phyloP scores from a whole-genome alignment of 1,140 invertebrate genomes.

The Bombus sylvicola region DNA sequence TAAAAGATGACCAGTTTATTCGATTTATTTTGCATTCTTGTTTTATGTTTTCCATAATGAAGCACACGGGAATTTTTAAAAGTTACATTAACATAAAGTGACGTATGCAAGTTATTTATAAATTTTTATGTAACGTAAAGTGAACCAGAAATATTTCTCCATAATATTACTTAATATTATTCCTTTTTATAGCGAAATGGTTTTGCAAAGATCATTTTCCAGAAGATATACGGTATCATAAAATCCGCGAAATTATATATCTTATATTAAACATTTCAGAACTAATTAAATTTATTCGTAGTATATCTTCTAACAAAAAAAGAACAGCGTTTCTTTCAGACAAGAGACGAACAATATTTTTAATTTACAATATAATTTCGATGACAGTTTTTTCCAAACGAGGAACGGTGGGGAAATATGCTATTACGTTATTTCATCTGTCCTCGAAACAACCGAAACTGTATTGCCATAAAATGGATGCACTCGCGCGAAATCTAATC shows the following conservation, averaged over 20 bases:
- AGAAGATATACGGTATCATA: background rate
- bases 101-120: background rate
- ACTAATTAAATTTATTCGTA: too few relatives aligned
- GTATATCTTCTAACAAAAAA: background rate
- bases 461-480: background rate
- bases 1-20: background rate
- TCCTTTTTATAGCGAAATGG: background rate
- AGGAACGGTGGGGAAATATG: background rate
- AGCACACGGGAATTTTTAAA: background rate
- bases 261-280: too few relatives aligned
- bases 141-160: background rate
- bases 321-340: background rate
- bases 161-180: background rate
- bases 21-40: background rate
- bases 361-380: background rate
- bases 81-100: background rate
- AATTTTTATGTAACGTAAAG: background rate
- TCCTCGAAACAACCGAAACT: background rate
- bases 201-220: background rate
- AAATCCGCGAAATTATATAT: background rate
- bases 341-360: background rate
- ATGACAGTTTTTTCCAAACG: background rate
- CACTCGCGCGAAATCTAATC: constrained; percentile 31
- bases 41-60: background rate
- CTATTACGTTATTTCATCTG: background rate